Conservation (phyloP, 1,140 invertebrate species). For the Glomeris maerens region DNA sequence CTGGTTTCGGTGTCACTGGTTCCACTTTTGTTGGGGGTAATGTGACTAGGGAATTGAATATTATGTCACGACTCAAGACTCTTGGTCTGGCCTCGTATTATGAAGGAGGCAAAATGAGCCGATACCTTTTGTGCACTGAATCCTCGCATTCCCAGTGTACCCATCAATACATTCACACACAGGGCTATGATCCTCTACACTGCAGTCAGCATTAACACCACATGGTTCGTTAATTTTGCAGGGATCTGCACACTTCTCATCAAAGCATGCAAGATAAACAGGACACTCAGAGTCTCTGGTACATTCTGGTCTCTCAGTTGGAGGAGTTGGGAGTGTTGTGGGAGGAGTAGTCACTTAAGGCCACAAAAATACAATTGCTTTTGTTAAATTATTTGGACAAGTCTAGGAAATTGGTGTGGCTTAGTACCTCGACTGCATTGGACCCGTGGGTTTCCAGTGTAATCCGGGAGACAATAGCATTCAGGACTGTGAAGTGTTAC, state of each 20-base stretch:
- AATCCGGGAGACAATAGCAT: conserved; percentile 65
- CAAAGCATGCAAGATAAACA: conserved; percentile 44
- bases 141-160: conserved; percentile 54
- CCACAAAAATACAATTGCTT: no score
- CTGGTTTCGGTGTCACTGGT: neutral
- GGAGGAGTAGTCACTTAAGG: neutral
- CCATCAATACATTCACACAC: conserved; percentile 52
- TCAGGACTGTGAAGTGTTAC: conserved; percentile 48
- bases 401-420: neutral
- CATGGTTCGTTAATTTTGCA: conserved; percentile 42
- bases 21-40: no score
- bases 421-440: conserved; percentile 18
- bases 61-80: no score
- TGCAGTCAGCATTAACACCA: conserved; percentile 55
- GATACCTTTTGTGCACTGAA: conserved; percentile 8
- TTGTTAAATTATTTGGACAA: no score
- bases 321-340: conserved; percentile 35
- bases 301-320: conserved; percentile 13
- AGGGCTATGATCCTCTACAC: conserved; percentile 58
- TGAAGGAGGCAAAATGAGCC: no score
- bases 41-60: no score
- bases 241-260: conserved; percentile 55
- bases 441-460: conserved; percentile 42
- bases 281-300: conserved; percentile 42
- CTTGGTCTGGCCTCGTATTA: no score